These are phyloP conservation scores for Tipula helvola DNA, from an alignment of 2,888 invertebrate genomes.

Conservation along the genomic window DNA sequence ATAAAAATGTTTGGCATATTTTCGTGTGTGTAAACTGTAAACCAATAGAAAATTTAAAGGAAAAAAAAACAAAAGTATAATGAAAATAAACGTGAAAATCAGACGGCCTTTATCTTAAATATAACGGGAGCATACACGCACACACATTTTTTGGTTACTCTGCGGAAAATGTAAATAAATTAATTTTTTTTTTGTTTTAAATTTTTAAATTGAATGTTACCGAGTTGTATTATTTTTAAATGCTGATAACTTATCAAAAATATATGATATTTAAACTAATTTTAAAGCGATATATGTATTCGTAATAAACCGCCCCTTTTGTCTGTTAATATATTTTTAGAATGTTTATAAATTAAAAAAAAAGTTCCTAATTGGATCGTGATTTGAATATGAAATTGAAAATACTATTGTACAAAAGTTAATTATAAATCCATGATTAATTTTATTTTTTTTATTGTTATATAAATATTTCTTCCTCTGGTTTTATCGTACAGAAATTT, in stretches of 20 bases:
- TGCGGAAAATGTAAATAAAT: not conserved
- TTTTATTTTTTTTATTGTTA: not conserved
- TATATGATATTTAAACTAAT: not conserved
- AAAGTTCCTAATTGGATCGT: not conserved
- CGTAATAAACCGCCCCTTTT: not conserved
- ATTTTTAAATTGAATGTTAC: not conserved
- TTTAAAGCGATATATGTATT: not conserved
- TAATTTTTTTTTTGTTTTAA: not conserved
- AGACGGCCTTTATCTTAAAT: not conserved
- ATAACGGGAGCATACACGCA: not conserved
- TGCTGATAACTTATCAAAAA: not conserved
- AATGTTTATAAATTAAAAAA: not conserved
- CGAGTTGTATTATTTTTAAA: not conserved
- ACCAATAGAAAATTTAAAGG: not conserved
- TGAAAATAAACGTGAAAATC: not conserved
- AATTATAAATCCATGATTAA: not conserved
- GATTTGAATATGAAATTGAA: not conserved
- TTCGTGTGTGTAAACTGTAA: not conserved
- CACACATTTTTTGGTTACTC: not conserved
- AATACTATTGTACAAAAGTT: not conserved
- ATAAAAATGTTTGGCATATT: not conserved
- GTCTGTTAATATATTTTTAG: not conserved
- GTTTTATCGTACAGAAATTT: not conserved
- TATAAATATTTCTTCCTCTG: not conserved
- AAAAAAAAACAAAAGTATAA: not conserved